Base-by-base conservation (phyloP, 2,797 vertebrate species). In the Sebastes steindachneri region DNA sequence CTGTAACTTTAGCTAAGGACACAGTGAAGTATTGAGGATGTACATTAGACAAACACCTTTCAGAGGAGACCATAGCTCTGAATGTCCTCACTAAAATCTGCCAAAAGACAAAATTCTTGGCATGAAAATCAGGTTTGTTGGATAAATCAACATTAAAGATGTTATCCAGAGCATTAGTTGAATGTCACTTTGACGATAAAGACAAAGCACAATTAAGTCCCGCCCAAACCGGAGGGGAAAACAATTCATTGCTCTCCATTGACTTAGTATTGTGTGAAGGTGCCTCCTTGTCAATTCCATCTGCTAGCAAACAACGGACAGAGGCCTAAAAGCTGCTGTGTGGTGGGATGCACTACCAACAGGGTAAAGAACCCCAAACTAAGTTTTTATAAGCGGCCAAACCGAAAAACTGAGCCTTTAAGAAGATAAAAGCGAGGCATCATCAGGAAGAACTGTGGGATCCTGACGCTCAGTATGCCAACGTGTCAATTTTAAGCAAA, bases 271-370 rank as follows among this genome's bases (percentile, higher is more conserved):
- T 53, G 48, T 10, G 9, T n/a, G 19, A 53, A 53, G 8, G 48
- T 53, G 48, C 48, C 48, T n/a, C 48, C 48, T 53, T 10, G 19
- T 53, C 48, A n/a, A n/a, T 53, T 53, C 48, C 48, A 53, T 53
- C 48, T 53, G 48, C 17, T 2, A 48, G 45, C 17, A 48, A 48
- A 48, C 45, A 48, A n/a, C 19, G 9, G 1, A 4, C 8, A 53
- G 3, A 4, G 1, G 1, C 9, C 48, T n/a, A 4, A 21, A 21
- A 51, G 19, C 19, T 19, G 0, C 7, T n/a, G 48, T 51, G 19
- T 51, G 0, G 19, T 51, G 19, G 9, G 48, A 51, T 21, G 48
- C 1, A 51, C 19, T 21, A 10, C 19, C 48, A 51, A 51, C 19
- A 51, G 1, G 2, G 2, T 51, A 9, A 51, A 51, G 17, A 51